Evolutionary conservation across 2,888 invertebrate species (phyloP).

Genomic region (Drosophila anomelani): DNA sequence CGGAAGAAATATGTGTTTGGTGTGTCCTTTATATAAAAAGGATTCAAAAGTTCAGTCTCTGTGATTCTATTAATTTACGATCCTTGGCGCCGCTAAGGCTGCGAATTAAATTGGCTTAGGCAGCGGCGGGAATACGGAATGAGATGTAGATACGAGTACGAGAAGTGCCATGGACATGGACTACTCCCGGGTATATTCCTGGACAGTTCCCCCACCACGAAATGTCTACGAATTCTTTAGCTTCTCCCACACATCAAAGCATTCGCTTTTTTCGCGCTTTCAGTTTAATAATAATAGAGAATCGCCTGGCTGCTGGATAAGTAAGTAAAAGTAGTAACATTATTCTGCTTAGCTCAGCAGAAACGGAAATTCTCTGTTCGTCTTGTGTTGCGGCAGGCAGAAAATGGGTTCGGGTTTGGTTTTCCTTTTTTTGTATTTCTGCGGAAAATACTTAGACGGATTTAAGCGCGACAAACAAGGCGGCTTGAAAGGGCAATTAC

Average conservation of each 20-base stretch:
- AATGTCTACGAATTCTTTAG: background rate
- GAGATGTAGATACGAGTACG: constrained; percentile 35
- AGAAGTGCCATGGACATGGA: background rate
- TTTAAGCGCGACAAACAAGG: constrained; percentile 76
- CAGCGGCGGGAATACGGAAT: constrained; percentile 53
- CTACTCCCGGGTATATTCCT: constrained; percentile 10
- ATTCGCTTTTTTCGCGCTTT: constrained; percentile 43
- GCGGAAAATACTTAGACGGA: constrained; percentile 75
- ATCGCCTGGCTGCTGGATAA: constrained; percentile 53
- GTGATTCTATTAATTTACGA: constrained; percentile 77
- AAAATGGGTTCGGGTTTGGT: constrained; percentile 2
- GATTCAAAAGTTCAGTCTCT: constrained; percentile 67
- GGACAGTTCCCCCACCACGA: background rate
- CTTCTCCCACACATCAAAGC: constrained; percentile 46
- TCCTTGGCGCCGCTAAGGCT: constrained; percentile 63
- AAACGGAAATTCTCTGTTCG: constrained; percentile 71
- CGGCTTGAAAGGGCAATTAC: constrained; percentile 16
- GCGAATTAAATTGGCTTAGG: constrained; percentile 75
- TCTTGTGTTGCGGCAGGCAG: constrained; percentile 61
- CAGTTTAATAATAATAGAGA: constrained; percentile 75
- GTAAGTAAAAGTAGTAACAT: constrained; percentile 71
- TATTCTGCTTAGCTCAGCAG: constrained; percentile 78
- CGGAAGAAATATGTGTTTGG: constrained; percentile 40
- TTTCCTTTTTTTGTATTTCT: constrained; percentile 40
- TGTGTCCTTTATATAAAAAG: constrained; percentile 42